Percentiles rank a stretch among this genome's conserved stretches.
Evolutionary conservation across 2,797 vertebrate species (phyloP).

Genomic region (Cynopterus sphinx): DNA sequence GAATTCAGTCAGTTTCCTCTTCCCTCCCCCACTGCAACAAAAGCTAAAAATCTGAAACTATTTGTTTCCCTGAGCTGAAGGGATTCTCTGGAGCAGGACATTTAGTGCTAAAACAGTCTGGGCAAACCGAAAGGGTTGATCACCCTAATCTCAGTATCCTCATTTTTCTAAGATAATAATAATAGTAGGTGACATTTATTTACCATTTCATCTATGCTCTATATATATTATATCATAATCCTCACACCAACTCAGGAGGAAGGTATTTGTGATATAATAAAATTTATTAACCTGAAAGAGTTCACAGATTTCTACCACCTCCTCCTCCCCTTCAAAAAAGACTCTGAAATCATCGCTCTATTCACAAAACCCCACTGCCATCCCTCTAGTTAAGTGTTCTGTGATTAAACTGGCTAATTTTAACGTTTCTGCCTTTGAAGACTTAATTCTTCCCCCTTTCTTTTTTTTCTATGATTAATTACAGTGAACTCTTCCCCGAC

Average conservation of each 20-base stretch:
- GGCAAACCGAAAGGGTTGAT: background rate
- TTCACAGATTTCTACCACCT: background rate
- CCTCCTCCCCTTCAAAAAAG: background rate
- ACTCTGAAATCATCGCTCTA: background rate
- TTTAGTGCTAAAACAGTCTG: background rate
- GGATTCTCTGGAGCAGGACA: background rate
- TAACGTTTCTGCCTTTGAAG: background rate
- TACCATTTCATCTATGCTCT: background rate
- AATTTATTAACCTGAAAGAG: background rate
- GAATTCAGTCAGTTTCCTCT: background rate
- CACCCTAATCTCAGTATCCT: background rate
- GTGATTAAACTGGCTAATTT: background rate
- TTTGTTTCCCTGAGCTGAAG: rapidly evolving
- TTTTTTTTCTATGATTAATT: background rate
- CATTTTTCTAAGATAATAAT: background rate
- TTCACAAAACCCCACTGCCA: background rate
- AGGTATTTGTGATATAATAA: background rate
- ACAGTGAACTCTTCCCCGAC: background rate
- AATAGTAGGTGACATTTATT: background rate
- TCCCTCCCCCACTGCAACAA: background rate
- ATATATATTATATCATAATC: background rate
- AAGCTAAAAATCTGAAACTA: background rate
- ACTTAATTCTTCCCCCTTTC: background rate
- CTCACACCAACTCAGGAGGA: background rate
- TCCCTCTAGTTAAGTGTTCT: background rate